Percentiles rank a stretch among this genome's conserved stretches.
These are phyloP conservation scores for Cantharis flavilabris DNA, from an alignment of 2,888 invertebrate genomes.

Conservation along the genomic window DNA sequence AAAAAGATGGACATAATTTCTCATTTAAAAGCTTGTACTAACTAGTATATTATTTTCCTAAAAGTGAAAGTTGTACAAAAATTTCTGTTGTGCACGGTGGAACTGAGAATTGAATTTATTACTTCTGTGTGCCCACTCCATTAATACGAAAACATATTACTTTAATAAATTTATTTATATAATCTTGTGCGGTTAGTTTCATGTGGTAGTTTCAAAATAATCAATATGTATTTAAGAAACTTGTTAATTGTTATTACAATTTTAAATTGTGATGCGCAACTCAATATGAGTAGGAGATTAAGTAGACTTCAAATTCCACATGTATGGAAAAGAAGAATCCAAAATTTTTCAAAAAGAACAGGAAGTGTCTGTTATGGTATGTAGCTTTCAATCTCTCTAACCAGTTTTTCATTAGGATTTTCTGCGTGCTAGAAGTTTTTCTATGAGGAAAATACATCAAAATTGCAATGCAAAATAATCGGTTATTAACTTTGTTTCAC, in stretches of 20 bases:
- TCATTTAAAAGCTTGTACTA: not conserved
- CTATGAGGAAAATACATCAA: too few relatives aligned
- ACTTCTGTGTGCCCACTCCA: not conserved
- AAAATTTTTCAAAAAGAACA: not conserved
- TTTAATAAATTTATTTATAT: not conserved
- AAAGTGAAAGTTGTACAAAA: constrained; percentile 10
- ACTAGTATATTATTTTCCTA: constrained; percentile 13
- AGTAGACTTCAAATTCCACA: not conserved
- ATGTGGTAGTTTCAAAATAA: not conserved
- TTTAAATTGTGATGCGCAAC: not conserved
- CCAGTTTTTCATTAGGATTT: too few relatives aligned
- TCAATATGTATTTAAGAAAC: not conserved
- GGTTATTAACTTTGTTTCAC: not conserved
- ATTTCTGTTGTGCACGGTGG: not conserved
- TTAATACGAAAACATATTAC: not conserved
- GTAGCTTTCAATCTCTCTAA: not conserved
- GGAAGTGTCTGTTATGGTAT: not conserved
- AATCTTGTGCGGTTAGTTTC: not conserved
- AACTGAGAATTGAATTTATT: not conserved
- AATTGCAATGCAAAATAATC: too few relatives aligned
- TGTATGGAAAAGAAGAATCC: not conserved
- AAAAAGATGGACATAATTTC: not conserved
- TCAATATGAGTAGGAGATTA: not conserved
- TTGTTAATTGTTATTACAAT: not conserved
- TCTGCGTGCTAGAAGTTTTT: too few relatives aligned